phyloP scores from a whole-genome alignment of 2,888 invertebrate species.

The Lasioglossum figueresi region DNA sequence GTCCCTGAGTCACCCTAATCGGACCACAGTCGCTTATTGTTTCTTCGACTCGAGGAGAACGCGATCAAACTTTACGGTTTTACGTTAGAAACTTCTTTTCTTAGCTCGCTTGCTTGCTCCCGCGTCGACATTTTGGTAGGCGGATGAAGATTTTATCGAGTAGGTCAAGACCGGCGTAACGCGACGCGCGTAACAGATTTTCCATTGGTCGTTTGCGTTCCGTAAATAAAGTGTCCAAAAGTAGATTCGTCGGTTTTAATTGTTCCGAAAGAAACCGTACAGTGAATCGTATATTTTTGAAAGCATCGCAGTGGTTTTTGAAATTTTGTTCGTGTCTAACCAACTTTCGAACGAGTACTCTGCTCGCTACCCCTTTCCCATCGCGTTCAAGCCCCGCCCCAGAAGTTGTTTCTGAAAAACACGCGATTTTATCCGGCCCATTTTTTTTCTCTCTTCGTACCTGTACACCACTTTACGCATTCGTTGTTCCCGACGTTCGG shows the following conservation, averaged over 20 bases:
- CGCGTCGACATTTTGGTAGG: not conserved
- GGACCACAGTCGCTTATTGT: slow-evolving; percentile 8
- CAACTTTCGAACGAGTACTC: not conserved
- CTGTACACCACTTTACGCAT: not conserved
- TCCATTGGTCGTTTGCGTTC: not conserved
- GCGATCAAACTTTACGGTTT: not conserved
- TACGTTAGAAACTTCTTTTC: not conserved
- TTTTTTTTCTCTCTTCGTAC: not conserved
- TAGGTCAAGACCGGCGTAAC: not conserved
- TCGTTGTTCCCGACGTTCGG: not conserved
- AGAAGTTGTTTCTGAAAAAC: not conserved
- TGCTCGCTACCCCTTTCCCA: not conserved
- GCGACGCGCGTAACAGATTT: not conserved
- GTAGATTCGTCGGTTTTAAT: not conserved
- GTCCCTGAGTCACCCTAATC: not conserved
- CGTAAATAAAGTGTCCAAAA: not conserved
- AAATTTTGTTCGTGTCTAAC: not conserved
- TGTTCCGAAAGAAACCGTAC: not conserved
- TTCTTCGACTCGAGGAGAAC: not conserved
- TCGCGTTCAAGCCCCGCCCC: too few species aligned
- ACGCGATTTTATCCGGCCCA: not conserved
- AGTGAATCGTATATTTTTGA: not conserved
- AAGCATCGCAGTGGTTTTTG: not conserved
- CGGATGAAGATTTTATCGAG: not conserved
- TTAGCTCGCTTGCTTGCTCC: not conserved